Evolutionary conservation across 2,797 vertebrate genomes (phyloP).

Genomic region (Menidia menidia): DNA sequence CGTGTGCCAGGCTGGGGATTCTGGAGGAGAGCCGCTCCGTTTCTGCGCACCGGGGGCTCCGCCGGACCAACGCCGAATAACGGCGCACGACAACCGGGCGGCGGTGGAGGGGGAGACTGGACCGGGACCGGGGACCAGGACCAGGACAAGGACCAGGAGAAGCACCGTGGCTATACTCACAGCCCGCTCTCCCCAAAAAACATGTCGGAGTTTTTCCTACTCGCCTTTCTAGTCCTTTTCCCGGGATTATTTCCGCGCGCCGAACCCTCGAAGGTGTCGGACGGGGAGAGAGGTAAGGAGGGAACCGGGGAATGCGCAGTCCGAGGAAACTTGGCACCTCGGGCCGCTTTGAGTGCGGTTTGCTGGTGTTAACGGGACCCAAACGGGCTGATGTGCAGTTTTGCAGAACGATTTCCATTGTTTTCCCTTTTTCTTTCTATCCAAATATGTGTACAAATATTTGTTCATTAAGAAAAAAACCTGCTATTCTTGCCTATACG

Average conservation of each 20-base stretch:
- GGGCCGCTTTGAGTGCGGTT: constrained; percentile 32
- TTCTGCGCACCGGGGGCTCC: constrained; percentile 72
- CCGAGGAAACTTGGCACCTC: constrained; percentile 75
- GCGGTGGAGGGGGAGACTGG: constrained; percentile 69
- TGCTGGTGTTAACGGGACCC: constrained; percentile 16
- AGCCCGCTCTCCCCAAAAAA: constrained; percentile 80
- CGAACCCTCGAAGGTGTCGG: constrained; percentile 73
- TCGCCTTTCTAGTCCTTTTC: constrained; percentile 77
- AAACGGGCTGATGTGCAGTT: constrained; percentile 14
- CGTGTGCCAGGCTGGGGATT: constrained; percentile 75
- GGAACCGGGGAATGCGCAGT: constrained; percentile 65
- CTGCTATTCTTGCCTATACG: constrained; percentile 6
- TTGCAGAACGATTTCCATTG: not conserved
- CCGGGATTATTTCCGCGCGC: constrained; percentile 83
- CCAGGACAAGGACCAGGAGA: constrained; percentile 73
- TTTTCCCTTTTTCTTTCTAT: constrained; percentile 7
- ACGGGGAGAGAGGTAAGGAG: constrained; percentile 81
- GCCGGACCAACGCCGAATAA: constrained; percentile 74
- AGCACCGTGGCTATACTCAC: constrained; percentile 75
- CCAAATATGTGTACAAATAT: constrained; percentile 11
- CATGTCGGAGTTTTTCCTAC: constrained; percentile 83
- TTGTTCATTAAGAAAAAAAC: constrained; percentile 18
- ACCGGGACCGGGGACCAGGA: constrained; percentile 72
- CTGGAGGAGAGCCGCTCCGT: constrained; percentile 71
- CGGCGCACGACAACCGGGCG: constrained; percentile 70